Evolutionary conservation across 2,113 vertebrate genomes (phyloP), one percentile per base, ranked within the genome.

Genomic region (Hypocryptadius cinnamomeus): DNA sequence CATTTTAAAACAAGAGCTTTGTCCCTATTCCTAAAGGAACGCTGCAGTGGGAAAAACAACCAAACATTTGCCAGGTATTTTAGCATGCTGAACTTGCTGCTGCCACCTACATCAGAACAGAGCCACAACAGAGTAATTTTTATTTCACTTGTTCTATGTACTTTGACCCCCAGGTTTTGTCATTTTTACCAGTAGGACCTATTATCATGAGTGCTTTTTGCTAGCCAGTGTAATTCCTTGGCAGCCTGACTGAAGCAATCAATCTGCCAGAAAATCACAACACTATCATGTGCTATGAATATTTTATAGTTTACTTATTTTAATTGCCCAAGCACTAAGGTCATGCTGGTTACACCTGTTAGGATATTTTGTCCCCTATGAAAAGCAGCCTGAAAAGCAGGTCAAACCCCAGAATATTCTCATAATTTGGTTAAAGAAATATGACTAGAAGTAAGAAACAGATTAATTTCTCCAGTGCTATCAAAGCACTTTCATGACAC

Each of bases 271-370:
- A 60, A 92, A 93, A 94, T 83, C 66, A 78, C 48, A 82, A 65
- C 83, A 65, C 37, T 79, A 82, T 81, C 60, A 65, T 80, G 73
- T 79, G 39, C 85, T 69, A 81, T 89, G 92, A 95, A 95, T 96
- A 94, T 90, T 95, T 96, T 92, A 90, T 59, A 59, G 21, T 85
- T 94, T 93, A 94, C 92, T 96, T 91, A 93, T 76, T 78, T 61
- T 94, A 94, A 96, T 96, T 94, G 80, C 63, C 79, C 79, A 89
- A 88, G 37, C 47, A 79, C n/a, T 85, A 56, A 89, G 79, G 79
- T 77, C 51, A 77, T 1, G 2, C 51, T 93, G 68, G 39, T 88
- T 73, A 78, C 54, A 89, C 78, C 42, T 82, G 68, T 72, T 81
- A 59, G 37, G 51, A 35, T 79, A 86, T 89, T 84, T 86, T 84